phyloP scores from a whole-genome alignment of 2,888 invertebrate species.

The Platypus cylindrus region DNA sequence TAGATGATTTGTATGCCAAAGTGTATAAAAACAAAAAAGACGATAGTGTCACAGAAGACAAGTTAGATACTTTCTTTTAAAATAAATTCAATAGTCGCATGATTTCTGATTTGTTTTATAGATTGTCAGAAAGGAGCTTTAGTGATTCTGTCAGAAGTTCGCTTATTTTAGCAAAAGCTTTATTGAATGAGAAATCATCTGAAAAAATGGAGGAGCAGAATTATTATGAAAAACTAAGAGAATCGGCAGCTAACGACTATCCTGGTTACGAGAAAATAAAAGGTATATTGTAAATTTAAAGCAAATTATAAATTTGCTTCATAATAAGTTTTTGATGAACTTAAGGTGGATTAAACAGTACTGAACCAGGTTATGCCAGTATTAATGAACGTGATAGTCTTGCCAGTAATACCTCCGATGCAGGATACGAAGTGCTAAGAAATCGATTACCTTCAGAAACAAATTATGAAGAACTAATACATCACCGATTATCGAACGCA shows the following conservation, averaged over 20 bases:
- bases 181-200: constrained; percentile 15
- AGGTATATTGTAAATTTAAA: constrained; percentile 9
- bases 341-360: constrained; percentile 15
- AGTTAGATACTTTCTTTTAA: constrained; percentile 5
- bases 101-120: constrained; percentile 1
- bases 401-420: constrained; percentile 47
- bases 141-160: constrained; percentile 16
- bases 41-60: constrained; percentile 15
- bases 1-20: constrained; percentile 88
- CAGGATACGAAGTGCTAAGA: constrained; percentile 59
- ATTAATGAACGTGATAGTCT: constrained; percentile 47
- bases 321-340: too few relatives aligned
- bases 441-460: constrained; percentile 37
- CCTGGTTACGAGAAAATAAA: constrained; percentile 30
- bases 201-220: constrained; percentile 36
- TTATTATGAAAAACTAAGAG: constrained; percentile 49
- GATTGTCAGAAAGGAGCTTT: constrained; percentile 8
- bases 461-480: constrained; percentile 68
- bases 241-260: constrained; percentile 21
- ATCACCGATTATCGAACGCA: constrained; percentile 37
- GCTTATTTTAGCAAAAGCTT: constrained; percentile 31
- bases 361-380: constrained; percentile 31
- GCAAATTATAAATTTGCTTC: not conserved
- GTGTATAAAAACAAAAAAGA: constrained; percentile 52
- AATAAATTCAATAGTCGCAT: not conserved